Conservation (phyloP, 1,140 invertebrate genomes). For the Trissolcus basalis region DNA sequence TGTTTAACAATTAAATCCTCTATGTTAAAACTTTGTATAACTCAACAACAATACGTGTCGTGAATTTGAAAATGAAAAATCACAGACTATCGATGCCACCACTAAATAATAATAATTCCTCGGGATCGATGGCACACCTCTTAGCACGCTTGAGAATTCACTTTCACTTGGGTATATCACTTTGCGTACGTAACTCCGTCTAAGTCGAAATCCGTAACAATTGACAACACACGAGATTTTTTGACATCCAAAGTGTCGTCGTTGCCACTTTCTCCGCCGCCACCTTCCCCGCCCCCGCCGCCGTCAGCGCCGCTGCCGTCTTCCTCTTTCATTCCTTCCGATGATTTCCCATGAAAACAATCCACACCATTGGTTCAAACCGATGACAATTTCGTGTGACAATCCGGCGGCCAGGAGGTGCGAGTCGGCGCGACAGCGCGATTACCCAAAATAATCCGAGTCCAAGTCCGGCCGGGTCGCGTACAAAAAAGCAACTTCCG, state of each 20-base stretch:
- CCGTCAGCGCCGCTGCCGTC: constrained; percentile 30
- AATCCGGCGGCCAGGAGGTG: too few species aligned
- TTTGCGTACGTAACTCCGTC: constrained; percentile 26
- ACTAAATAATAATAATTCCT: constrained; percentile 11
- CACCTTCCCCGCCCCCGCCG: constrained; percentile 35
- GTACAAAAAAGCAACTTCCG: background rate
- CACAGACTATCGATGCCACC: constrained; percentile 48
- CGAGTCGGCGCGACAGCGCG: too few species aligned
- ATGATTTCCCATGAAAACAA: constrained; percentile 17
- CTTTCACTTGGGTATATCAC: constrained; percentile 63
- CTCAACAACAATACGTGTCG: too few species aligned
- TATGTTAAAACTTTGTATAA: too few species aligned
- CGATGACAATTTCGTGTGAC: too few species aligned
- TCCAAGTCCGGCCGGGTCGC: background rate
- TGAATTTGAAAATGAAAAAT: too few species aligned
- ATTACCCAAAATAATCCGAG: too few species aligned
- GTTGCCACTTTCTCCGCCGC: constrained; percentile 32
- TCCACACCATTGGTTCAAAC: constrained; percentile 13
- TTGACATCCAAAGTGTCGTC: constrained; percentile 25
- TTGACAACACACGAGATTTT: constrained; percentile 14
- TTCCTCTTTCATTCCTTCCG: constrained; percentile 49
- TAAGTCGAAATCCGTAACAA: constrained; percentile 42
- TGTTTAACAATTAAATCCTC: too few species aligned
- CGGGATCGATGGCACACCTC: constrained; percentile 51
- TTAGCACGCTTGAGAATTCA: constrained; percentile 58